Base-by-base conservation (phyloP, 2,888 invertebrate genomes). In the Euproctis similis region DNA sequence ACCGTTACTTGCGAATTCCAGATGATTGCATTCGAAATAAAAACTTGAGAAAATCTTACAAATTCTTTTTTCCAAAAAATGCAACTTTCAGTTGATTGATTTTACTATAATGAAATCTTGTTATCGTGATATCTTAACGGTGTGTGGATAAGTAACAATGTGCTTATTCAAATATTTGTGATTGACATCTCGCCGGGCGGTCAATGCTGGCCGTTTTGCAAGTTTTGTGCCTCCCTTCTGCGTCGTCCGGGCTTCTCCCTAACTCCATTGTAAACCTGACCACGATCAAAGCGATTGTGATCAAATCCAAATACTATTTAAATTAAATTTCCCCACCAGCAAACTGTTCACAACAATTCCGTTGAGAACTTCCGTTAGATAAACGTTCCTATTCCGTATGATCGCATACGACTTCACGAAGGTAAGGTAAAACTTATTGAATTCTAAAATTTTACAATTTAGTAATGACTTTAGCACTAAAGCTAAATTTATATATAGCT, bases 141-240 rank as follows among this genome's bases (percentile, higher is more conserved):
- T 71, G 74, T 71, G 55, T 59, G 71, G 62, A 68, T 68, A 72
- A 59, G 63, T 65, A 67, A 73, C 67, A 73, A 74, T 71, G 63
- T 68, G 53, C 62, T 68, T 78, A 81, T 82, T 82, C 73, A 82
- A 82, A 82, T 73, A 66, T 53, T 31, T 53, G 61, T 78, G 81
- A 82, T 82, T 82, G 82, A 82, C 82, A 80, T 78, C 78, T 71
- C 82, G 51, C 72, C 73, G 53, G 82, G 82, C 73, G 82, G 81
- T 73, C 81, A 76, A 60, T 54, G 37, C 39, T 35, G 45, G 42
- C 36, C 53, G 36, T 51, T 59, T 57, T 43, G 49, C 56, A 49
- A 53, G 53, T 53, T 46, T 53, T 57, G n/a, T n/a, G 42, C 53
- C 42, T 54, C 60, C 53, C 58, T 54, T 30, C 46, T 16, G 23